A percentile compares a stretch with the other conserved stretches of the same genome.
Conservation (phyloP, 2,888 invertebrate species). For the Orthonychiurus folsomi region DNA sequence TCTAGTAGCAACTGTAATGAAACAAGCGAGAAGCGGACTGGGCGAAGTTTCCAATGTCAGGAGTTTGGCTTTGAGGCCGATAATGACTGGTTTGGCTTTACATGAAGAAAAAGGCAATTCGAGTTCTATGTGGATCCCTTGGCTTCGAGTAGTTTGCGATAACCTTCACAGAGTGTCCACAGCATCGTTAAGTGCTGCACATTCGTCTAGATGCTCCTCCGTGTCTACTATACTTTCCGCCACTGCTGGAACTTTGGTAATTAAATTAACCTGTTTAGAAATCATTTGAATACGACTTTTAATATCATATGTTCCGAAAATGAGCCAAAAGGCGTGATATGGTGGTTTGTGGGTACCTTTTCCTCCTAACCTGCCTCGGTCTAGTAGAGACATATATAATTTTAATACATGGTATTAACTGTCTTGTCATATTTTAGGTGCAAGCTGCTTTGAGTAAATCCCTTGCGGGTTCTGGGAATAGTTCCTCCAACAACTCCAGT, state of each 20-base stretch:
- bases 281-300: no score
- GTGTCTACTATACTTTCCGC: constrained; percentile 38
- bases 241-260: constrained; percentile 35
- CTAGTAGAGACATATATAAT: no score
- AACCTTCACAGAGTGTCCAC: constrained; percentile 37
- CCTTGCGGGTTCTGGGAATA: constrained; percentile 20
- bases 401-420: no score
- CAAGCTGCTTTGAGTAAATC: constrained; percentile 38
- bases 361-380: no score
- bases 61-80: constrained; percentile 36
- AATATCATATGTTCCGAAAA: no score
- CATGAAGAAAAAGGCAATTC: constrained; percentile 28
- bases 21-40: constrained; percentile 37
- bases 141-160: constrained; percentile 40
- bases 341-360: no score
- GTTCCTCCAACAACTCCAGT: constrained; percentile 12
- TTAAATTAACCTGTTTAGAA: no score
- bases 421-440: no score
- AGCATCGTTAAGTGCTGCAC: constrained; percentile 21
- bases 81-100: constrained; percentile 31
- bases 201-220: constrained; percentile 38
- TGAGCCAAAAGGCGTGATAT: no score
- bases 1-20: constrained; percentile 39
- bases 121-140: constrained; percentile 38
- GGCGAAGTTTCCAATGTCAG: constrained; percentile 39